phyloP scores from a whole-genome alignment of 1,140 invertebrate genomes.

The Zaprionus kolodkinae region DNA sequence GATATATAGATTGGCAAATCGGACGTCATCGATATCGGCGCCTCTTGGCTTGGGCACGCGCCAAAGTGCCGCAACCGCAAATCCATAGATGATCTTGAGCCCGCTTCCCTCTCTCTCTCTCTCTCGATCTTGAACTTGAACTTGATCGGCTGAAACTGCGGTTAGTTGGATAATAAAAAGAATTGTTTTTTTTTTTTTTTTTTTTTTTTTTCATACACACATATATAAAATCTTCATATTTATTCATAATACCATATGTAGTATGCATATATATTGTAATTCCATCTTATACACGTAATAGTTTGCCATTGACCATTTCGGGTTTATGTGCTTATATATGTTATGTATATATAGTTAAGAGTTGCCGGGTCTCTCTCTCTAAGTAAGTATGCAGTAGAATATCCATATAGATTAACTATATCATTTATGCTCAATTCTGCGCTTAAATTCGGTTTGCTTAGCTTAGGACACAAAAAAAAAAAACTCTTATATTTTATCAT shows the following conservation, averaged over 20 bases:
- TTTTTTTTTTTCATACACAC: conserved; percentile 43
- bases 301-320: conserved; percentile 71
- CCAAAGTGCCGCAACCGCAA: background rate
- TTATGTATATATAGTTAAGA: conserved; percentile 10
- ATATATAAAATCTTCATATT: conserved; percentile 67
- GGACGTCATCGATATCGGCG: conserved; percentile 34
- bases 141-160: background rate
- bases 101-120: too few species aligned
- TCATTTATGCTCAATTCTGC: conserved; percentile 1
- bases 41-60: conserved; percentile 11
- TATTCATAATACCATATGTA: conserved; percentile 56
- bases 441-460: conserved; percentile 72
- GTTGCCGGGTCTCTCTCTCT: background rate
- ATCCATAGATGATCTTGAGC: background rate
- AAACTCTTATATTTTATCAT: background rate
- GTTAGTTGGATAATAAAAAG: too few species aligned
- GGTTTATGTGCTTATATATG: conserved; percentile 24
- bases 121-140: conserved; percentile 20
- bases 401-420: conserved; percentile 4
- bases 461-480: conserved; percentile 18
- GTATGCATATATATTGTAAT: conserved; percentile 16
- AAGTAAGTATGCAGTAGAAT: conserved; percentile 7
- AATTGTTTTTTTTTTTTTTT: too few species aligned
- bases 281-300: conserved; percentile 73
- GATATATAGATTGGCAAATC: conserved; percentile 31